These are phyloP conservation scores for Sebastes flavidus DNA, from an alignment of 2,797 vertebrate genomes.

Conservation along the genomic window DNA sequence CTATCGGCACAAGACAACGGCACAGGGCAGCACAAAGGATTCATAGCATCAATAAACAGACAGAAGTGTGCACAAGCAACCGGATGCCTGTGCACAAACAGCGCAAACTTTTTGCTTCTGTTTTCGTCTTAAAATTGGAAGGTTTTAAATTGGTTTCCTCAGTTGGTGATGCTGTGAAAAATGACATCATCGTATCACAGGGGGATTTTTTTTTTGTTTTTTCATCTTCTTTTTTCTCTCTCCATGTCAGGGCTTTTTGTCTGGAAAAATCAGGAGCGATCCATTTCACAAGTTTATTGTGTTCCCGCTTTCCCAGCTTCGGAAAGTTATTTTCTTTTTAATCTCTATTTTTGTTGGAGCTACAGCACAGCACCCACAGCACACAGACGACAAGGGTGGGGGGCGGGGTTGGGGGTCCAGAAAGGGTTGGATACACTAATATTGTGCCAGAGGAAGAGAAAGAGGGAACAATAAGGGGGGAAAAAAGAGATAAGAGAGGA, in stretches of 20 bases:
- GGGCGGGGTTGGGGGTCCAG: conserved; percentile 48
- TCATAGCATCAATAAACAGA: conserved; percentile 60
- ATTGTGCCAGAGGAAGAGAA: conserved; percentile 76
- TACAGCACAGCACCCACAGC: conserved; percentile 85
- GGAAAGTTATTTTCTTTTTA: conserved; percentile 66
- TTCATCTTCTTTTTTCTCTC: conserved; percentile 77
- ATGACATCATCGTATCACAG: conserved; percentile 78
- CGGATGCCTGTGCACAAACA: conserved; percentile 38
- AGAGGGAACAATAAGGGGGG: conserved; percentile 33
- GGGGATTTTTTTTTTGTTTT: conserved; percentile 43
- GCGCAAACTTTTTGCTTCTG: conserved; percentile 63
- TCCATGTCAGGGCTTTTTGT: conserved; percentile 65
- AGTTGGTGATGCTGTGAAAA: conserved; percentile 75
- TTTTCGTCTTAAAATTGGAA: conserved; percentile 72
- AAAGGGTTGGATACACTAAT: conserved; percentile 62
- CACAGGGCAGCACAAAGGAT: conserved; percentile 63
- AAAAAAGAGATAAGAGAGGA: conserved; percentile 16
- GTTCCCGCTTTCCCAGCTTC: conserved; percentile 66
- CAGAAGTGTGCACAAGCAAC: conserved; percentile 36
- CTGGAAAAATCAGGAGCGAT: conserved; percentile 72
- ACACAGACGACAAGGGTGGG: conserved; percentile 74
- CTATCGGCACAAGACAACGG: conserved; percentile 48
- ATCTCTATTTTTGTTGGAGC: conserved; percentile 79
- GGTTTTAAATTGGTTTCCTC: conserved; percentile 71
- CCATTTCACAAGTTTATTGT: conserved; percentile 62